These are phyloP conservation scores for Procavia capensis DNA, from an alignment of 2,113 vertebrate species.

Conservation along the genomic window DNA sequence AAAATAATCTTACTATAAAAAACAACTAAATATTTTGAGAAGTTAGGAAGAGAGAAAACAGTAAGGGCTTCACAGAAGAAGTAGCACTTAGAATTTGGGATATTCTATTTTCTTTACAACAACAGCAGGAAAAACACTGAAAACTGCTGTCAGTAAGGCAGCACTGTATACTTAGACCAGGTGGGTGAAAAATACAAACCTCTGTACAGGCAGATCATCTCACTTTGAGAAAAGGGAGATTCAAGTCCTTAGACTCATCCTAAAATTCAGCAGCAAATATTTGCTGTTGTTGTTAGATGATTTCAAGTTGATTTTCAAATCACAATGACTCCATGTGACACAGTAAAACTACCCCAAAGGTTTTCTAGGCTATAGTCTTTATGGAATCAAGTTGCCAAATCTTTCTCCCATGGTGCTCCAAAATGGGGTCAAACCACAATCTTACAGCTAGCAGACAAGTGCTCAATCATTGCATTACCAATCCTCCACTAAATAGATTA, in stretches of 20 bases:
- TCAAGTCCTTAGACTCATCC: not conserved
- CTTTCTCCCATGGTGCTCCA: not conserved
- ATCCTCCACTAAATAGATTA: not conserved
- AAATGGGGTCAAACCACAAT: not conserved
- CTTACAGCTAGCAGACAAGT: not conserved
- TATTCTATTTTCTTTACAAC: not conserved
- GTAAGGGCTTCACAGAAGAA: not conserved
- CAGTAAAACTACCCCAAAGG: not conserved
- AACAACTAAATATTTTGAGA: not conserved
- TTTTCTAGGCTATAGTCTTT: not conserved
- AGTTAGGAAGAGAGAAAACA: not conserved
- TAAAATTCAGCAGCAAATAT: not conserved
- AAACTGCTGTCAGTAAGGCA: not conserved
- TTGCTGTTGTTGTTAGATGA: not conserved
- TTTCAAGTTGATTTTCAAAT: not conserved
- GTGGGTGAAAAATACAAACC: not conserved
- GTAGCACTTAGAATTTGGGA: accelerated
- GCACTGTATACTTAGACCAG: not conserved
- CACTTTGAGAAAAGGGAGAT: not conserved
- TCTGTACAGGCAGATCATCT: not conserved
- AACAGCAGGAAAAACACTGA: not conserved
- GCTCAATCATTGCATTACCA: not conserved
- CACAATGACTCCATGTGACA: not conserved
- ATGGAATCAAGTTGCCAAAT: not conserved
- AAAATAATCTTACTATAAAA: not conserved